These are phyloP conservation scores for Nothobranchius furzeri DNA, from an alignment of 2,113 vertebrate species.

Conservation along the genomic window DNA sequence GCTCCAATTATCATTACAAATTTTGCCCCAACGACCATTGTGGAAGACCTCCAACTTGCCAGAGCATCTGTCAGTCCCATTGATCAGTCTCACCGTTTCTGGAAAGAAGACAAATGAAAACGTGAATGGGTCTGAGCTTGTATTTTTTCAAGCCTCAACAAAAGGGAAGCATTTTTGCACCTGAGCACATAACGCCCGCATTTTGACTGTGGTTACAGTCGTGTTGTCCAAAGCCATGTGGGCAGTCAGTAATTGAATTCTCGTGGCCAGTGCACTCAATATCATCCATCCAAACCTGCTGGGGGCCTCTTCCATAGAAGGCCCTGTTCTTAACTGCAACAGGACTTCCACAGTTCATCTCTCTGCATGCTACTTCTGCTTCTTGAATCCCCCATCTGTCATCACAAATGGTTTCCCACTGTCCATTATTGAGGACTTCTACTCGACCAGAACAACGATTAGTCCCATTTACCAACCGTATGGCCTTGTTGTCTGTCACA, in stretches of 20 bases:
- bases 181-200: slow-evolving; percentile 67
- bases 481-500: slow-evolving; percentile 46
- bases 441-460: slow-evolving; percentile 63
- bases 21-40: slow-evolving; percentile 40
- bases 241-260: slow-evolving; percentile 56
- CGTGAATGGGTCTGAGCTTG: not conserved
- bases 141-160: not conserved
- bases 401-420: slow-evolving; percentile 72
- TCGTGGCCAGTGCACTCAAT: slow-evolving; percentile 63
- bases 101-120: slow-evolving; percentile 16
- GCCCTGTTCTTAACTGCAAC: slow-evolving; percentile 48
- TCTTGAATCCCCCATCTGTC: slow-evolving; percentile 69
- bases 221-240: slow-evolving; percentile 59
- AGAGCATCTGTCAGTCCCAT: slow-evolving; percentile 62
- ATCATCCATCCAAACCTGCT: slow-evolving; percentile 65
- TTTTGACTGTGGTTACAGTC: slow-evolving; percentile 70
- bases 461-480: slow-evolving; percentile 62
- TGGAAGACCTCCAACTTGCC: slow-evolving; percentile 66
- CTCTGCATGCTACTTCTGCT: slow-evolving; percentile 52
- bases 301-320: slow-evolving; percentile 50
- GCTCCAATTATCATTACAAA: slow-evolving; percentile 65
- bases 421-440: slow-evolving; percentile 52
- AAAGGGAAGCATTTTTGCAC: slow-evolving; percentile 16
- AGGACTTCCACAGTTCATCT: slow-evolving; percentile 62
- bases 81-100: slow-evolving; percentile 55